A percentile compares a stretch with the other conserved stretches of the same genome.
Conservation (phyloP, 2,797 vertebrate genomes). For the Eospalax fontanierii region DNA sequence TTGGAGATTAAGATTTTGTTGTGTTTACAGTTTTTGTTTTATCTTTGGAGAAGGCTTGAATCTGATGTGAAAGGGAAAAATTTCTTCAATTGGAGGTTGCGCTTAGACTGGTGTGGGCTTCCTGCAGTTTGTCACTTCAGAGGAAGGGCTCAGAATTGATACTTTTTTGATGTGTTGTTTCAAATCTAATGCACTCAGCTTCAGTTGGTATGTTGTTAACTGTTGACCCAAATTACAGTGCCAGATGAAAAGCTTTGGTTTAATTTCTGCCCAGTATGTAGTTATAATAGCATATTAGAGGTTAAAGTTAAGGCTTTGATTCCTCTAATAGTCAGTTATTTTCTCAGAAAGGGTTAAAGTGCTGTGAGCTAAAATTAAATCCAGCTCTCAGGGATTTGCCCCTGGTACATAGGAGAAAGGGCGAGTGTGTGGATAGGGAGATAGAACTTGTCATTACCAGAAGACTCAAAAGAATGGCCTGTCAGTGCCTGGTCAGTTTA, state of each 20-base stretch:
- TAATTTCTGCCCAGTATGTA: background rate
- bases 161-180: conserved; percentile 2
- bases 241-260: background rate
- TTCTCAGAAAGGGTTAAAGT: conserved; percentile 11
- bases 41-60: background rate
- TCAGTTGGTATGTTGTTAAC: background rate
- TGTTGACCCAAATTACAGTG: background rate
- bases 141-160: conserved; percentile 1
- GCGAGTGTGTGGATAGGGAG: background rate
- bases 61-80: conserved; percentile 56
- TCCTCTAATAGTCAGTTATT: background rate
- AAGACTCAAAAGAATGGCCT: background rate
- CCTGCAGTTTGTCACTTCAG: background rate
- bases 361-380: background rate
- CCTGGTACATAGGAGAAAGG: background rate
- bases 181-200: background rate
- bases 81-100: background rate
- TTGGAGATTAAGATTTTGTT: background rate
- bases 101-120: background rate
- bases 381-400: background rate
- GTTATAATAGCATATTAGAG: background rate
- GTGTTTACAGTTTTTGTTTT: background rate
- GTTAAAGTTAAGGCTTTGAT: conserved; percentile 23
- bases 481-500: background rate
- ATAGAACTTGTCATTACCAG: background rate